A percentile compares a stretch with the other conserved stretches of the same genome.
These are phyloP conservation scores for Platysternon megacephalum DNA, from an alignment of 2,113 vertebrate species.

Conservation along the genomic window DNA sequence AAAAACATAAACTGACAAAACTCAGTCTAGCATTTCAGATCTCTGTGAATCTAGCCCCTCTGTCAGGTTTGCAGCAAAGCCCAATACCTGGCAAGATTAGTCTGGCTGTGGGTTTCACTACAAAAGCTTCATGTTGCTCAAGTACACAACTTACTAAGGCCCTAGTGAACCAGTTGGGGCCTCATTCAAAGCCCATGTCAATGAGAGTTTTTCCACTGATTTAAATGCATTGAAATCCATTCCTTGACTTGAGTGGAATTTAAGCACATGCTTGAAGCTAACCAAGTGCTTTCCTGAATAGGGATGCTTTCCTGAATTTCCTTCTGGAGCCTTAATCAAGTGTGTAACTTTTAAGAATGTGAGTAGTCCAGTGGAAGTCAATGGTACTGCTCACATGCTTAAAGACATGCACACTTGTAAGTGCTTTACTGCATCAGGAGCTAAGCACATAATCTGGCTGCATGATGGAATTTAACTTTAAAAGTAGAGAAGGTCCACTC, in stretches of 20 bases:
- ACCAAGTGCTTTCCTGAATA: not conserved
- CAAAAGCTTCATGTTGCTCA: not conserved
- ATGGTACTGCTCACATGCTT: not conserved
- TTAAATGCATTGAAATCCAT: not conserved
- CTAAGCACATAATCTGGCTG: not conserved
- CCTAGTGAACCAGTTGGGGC: not conserved
- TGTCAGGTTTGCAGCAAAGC: not conserved
- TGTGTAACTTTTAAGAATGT: not conserved
- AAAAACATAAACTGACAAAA: not conserved
- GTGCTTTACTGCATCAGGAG: not conserved
- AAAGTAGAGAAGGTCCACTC: not conserved
- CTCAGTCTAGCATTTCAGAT: not conserved
- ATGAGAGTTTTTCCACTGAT: not conserved
- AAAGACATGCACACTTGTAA: too few relatives aligned
- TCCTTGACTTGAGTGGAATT: not conserved
- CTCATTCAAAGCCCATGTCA: not conserved
- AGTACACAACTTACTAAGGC: not conserved
- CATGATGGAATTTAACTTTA: not conserved
- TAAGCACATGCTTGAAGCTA: not conserved
- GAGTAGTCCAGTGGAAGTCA: not conserved
- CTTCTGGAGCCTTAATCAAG: not conserved
- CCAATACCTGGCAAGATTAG: not conserved
- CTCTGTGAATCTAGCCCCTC: not conserved
- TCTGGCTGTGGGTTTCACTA: not conserved
- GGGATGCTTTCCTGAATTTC: not conserved